These are phyloP conservation scores for Epinephelus fuscoguttatus DNA, from an alignment of 2,113 vertebrate species.

Conservation along the genomic window DNA sequence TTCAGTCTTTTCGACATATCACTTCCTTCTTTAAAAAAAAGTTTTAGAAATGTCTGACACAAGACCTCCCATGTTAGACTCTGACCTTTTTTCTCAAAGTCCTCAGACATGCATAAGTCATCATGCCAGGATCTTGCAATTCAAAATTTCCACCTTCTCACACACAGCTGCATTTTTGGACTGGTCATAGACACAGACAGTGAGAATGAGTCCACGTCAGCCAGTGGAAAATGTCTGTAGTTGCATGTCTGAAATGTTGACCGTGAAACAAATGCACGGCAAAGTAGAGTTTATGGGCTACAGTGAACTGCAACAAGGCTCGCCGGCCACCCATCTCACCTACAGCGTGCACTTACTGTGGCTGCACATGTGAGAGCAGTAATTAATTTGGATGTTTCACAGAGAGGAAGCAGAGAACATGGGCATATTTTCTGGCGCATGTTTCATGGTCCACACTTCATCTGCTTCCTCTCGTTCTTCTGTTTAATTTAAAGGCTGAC, in stretches of 20 bases:
- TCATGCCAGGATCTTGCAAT: constrained; percentile 69
- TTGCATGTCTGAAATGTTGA: constrained; percentile 61
- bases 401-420: constrained; percentile 13
- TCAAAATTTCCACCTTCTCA: constrained; percentile 68
- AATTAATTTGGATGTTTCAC: constrained; percentile 29
- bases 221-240: constrained; percentile 66
- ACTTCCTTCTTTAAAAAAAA: constrained; percentile 52
- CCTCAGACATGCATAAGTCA: constrained; percentile 70
- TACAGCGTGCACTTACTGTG: not conserved
- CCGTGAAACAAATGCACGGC: constrained; percentile 48
- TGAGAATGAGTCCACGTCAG: constrained; percentile 56
- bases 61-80: constrained; percentile 58
- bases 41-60: constrained; percentile 56
- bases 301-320: constrained; percentile 41
- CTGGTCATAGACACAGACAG: constrained; percentile 41
- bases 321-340: constrained; percentile 42
- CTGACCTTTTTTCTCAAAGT: constrained; percentile 64
- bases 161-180: constrained; percentile 69
- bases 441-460: constrained; percentile 36
- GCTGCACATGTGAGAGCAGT: constrained; percentile 38
- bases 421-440: not conserved
- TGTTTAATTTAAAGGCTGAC: constrained; percentile 44
- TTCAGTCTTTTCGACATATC: constrained; percentile 58
- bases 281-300: constrained; percentile 49
- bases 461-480: constrained; percentile 34